Conservation (phyloP, 2,797 vertebrate species). For the Syncerus caffer region DNA sequence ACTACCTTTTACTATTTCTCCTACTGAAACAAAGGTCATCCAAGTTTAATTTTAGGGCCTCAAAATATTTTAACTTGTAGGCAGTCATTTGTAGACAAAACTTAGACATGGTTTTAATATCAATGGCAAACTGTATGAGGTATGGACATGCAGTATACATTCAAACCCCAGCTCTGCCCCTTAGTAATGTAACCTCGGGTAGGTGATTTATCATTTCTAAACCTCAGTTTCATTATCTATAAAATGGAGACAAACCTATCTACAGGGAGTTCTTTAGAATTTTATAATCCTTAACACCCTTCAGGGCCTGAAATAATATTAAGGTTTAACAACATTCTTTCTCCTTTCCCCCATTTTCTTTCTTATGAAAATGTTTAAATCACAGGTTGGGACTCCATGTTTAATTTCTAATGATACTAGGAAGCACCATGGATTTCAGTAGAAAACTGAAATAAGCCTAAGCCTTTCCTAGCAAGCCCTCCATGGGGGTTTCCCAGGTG, state of each 20-base stretch:
- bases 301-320: not conserved
- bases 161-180: not conserved
- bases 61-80: not conserved
- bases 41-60: not conserved
- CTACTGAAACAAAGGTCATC: not conserved
- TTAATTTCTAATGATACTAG: not conserved
- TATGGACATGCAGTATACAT: not conserved
- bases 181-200: not conserved
- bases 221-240: not conserved
- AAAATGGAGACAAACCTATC: not conserved
- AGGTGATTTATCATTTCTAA: not conserved
- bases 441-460: not conserved
- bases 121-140: not conserved
- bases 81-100: not conserved
- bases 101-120: not conserved
- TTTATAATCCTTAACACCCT: not conserved
- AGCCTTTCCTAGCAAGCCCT: not conserved
- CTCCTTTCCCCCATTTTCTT: not conserved
- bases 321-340: not conserved
- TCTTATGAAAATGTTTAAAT: conserved; percentile 11
- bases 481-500: not conserved
- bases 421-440: not conserved
- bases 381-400: not conserved
- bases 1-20: not conserved
- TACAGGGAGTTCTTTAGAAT: not conserved